phyloP scores from a whole-genome alignment of 1,140 invertebrate genomes.

The Panagrolaimus sp. region DNA sequence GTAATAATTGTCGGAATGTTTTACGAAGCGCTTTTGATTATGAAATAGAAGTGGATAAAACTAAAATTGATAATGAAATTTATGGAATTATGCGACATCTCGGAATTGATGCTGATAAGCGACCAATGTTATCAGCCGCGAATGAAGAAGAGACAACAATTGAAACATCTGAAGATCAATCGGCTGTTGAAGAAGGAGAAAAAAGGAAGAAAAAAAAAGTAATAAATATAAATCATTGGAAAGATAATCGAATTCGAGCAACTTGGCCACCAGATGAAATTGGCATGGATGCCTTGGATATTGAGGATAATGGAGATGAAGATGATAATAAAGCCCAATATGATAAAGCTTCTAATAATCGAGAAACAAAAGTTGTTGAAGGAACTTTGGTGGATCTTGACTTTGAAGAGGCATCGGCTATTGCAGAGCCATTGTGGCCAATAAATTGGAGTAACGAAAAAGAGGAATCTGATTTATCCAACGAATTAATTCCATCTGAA shows the following conservation, averaged over 20 bases:
- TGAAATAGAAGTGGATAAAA: neutral
- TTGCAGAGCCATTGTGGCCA: neutral
- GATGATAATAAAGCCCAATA: neutral
- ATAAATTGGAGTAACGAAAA: neutral
- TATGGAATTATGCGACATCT: conserved; percentile 15
- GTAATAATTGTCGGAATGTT: neutral
- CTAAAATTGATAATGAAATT: conserved; percentile 8
- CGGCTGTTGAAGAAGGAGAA: too few relatives aligned
- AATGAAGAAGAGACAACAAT: neutral
- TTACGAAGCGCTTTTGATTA: neutral
- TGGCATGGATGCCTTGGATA: neutral
- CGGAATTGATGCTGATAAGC: conserved; percentile 6
- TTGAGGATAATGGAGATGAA: neutral
- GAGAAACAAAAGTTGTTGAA: neutral
- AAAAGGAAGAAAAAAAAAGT: too few relatives aligned
- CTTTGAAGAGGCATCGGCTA: neutral
- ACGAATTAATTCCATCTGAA: conserved; percentile 9
- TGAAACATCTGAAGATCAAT: neutral
- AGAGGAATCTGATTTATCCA: neutral
- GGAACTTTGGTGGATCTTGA: conserved; percentile 4
- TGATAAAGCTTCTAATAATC: too few relatives aligned
- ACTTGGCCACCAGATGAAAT: conserved; percentile 13
- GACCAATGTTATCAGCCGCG: neutral
- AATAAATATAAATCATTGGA: conserved; percentile 2
- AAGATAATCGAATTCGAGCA: neutral